Conservation (phyloP, 2,888 invertebrate genomes). For the Cremastobaeus sp. region DNA sequence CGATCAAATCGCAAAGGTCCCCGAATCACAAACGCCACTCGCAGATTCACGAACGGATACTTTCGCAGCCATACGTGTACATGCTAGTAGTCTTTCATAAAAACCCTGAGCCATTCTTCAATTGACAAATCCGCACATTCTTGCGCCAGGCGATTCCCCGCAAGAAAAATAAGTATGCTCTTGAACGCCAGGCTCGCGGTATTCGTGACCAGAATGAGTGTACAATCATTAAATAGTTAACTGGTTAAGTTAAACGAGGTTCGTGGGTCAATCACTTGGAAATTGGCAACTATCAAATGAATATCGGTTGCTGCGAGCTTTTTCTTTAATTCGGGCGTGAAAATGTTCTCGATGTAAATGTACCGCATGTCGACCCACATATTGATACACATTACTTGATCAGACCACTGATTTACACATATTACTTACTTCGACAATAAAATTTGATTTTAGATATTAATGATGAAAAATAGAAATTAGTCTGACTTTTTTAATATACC, state of each 20-base stretch:
- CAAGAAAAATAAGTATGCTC: constrained; percentile 26
- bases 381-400: too few relatives aligned
- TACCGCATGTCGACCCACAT: too few relatives aligned
- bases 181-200: neutral
- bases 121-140: constrained; percentile 30
- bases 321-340: too few relatives aligned
- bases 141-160: constrained; percentile 14
- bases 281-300: too few relatives aligned
- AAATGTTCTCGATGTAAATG: too few relatives aligned
- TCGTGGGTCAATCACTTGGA: constrained; percentile 1
- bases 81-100: neutral
- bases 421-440: too few relatives aligned
- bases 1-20: constrained; percentile 46
- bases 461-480: too few relatives aligned
- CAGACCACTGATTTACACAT: too few relatives aligned
- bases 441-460: too few relatives aligned
- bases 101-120: constrained; percentile 7
- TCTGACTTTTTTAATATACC: too few relatives aligned
- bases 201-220: constrained; percentile 25
- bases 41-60: constrained; percentile 20
- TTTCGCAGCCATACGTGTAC: neutral
- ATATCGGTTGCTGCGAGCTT: too few relatives aligned
- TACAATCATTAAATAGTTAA: constrained; percentile 1
- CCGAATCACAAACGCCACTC: constrained; percentile 27
- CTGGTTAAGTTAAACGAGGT: constrained; percentile 17